Evolutionary conservation across 1,140 invertebrate species (phyloP).

Genomic region (Ceratosolen fusciceps): DNA sequence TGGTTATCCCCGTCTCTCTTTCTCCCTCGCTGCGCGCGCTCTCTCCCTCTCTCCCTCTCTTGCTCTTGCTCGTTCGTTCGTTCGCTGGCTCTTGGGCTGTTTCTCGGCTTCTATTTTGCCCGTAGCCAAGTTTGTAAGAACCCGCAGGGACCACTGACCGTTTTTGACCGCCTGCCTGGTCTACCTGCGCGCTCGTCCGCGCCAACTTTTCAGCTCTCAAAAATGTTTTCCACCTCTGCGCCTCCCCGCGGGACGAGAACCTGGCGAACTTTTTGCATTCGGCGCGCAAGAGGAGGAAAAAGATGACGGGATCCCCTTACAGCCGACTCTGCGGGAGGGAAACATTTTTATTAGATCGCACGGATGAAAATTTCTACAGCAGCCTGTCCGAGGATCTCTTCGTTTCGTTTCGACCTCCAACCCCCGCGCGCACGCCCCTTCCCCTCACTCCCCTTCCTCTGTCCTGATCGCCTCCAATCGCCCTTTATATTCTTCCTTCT

Average conservation of each 20-base stretch:
- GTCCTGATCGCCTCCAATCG: background rate
- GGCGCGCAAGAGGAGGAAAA: background rate
- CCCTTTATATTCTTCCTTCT: background rate
- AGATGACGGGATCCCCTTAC: background rate
- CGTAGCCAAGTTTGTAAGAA: constrained; percentile 54
- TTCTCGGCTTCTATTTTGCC: constrained; percentile 45
- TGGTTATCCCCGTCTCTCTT: constrained; percentile 57
- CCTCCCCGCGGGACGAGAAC: background rate
- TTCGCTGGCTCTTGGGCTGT: too few species aligned
- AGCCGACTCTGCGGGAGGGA: background rate
- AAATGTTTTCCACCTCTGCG: constrained; percentile 15
- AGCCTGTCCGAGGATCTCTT: background rate
- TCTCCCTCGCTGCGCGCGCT: constrained; percentile 42
- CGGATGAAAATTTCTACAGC: background rate
- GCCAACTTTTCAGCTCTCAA: constrained; percentile 33
- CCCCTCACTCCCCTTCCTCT: too few species aligned
- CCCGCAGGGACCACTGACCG: constrained; percentile 62
- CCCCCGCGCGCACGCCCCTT: background rate
- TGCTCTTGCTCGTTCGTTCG: background rate
- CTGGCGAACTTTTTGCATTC: background rate
- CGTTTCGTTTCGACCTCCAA: background rate
- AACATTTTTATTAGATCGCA: constrained; percentile 12
- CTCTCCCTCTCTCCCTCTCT: background rate
- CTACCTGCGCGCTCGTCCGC: constrained; percentile 14
- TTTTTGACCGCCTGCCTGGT: constrained; percentile 52